Evolutionary conservation across 2,797 vertebrate genomes (phyloP).

Genomic region (Mormyrops attenuatus): DNA sequence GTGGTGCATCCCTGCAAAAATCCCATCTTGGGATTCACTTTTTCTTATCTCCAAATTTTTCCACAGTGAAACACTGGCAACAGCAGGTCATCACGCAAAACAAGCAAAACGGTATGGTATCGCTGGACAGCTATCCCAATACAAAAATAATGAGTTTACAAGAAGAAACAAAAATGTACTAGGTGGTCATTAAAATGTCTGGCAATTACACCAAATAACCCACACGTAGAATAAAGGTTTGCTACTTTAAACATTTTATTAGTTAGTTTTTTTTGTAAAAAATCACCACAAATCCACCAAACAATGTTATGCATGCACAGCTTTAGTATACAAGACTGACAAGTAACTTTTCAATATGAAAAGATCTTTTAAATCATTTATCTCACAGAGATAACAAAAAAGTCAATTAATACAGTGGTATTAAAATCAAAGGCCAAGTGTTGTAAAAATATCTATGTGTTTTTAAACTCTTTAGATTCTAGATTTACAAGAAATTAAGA

Average conservation of each 20-base stretch:
- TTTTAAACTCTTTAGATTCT: not conserved
- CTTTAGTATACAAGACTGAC: slow-evolving; percentile 79
- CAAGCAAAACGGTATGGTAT: not conserved
- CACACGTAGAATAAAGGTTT: not conserved
- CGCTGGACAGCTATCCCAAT: not conserved
- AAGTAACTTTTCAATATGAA: slow-evolving; percentile 97
- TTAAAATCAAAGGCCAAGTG: slow-evolving; percentile 65
- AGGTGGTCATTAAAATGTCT: not conserved
- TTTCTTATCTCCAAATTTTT: not conserved
- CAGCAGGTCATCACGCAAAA: not conserved
- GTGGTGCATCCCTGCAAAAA: not conserved
- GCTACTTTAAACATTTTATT: slow-evolving; percentile 66
- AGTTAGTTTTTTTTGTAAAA: slow-evolving; percentile 65
- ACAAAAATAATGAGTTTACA: not conserved
- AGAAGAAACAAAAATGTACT: not conserved
- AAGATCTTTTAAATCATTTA: slow-evolving; percentile 70
- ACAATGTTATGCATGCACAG: slow-evolving; percentile 74
- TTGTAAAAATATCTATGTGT: slow-evolving; percentile 49
- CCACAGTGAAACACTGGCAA: not conserved
- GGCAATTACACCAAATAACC: not conserved
- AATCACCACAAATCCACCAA: slow-evolving; percentile 72
- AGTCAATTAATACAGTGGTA: slow-evolving; percentile 73
- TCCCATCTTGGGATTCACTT: not conserved
- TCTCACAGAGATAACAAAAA: slow-evolving; percentile 85
- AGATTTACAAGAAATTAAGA: not conserved